Evolutionary conservation across 1,140 invertebrate species (phyloP).

Genomic region (Phymastichus coffea): DNA sequence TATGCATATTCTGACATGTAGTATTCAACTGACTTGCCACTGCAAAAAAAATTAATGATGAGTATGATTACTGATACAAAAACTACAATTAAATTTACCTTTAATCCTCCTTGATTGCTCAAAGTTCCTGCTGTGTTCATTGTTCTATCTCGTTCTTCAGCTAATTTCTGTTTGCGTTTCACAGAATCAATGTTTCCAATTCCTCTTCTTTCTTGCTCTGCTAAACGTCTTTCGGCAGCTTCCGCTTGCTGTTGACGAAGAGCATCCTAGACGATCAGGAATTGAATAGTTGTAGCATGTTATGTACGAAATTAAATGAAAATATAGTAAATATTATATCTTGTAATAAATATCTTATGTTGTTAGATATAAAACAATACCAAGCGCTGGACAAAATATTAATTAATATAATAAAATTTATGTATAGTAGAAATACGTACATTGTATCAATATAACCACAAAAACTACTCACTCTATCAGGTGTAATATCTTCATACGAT

Average conservation of each 20-base stretch:
- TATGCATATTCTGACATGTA: neutral
- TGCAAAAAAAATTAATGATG: conserved; percentile 26
- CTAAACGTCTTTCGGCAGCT: conserved; percentile 57
- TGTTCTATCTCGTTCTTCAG: conserved; percentile 45
- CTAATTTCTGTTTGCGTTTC: conserved; percentile 53
- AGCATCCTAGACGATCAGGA: conserved; percentile 47
- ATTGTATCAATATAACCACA: conserved; percentile 14
- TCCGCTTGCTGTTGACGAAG: conserved; percentile 55
- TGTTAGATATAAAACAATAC: neutral
- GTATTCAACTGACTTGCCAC: conserved; percentile 42
- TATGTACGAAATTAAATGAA: neutral
- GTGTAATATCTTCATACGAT: conserved; percentile 25
- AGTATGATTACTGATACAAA: too few relatives aligned
- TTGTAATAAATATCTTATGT: neutral
- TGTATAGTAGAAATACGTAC: neutral
- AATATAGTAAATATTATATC: neutral
- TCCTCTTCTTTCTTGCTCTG: conserved; percentile 55
- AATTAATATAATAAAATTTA: neutral
- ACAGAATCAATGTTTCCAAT: conserved; percentile 59
- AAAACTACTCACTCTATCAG: conserved; percentile 22
- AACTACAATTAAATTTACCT: conserved; percentile 31
- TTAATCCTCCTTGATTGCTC: conserved; percentile 30
- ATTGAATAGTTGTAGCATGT: neutral
- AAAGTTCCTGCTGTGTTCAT: conserved; percentile 40
- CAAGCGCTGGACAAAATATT: neutral